phyloP scores from a whole-genome alignment of 1,140 invertebrate species.

The Pogonus chalceus region DNA sequence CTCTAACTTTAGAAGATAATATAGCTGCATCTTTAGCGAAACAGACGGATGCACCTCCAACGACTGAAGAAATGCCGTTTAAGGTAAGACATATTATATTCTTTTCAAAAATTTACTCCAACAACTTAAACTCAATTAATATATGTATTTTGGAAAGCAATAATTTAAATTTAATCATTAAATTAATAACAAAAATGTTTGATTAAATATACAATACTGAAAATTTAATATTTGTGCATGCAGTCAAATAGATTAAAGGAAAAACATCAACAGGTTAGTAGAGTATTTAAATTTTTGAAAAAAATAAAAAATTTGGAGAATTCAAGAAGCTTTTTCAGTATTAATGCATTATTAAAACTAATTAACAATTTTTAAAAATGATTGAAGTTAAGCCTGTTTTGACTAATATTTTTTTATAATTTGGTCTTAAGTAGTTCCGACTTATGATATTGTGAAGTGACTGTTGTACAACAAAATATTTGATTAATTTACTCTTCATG shows the following conservation, averaged over 20 bases:
- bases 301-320: neutral
- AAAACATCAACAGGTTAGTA: constrained; percentile 21
- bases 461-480: too few species aligned
- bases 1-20: constrained; percentile 36
- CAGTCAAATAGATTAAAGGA: constrained; percentile 23
- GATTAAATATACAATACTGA: too few species aligned
- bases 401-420: too few species aligned
- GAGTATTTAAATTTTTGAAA: neutral
- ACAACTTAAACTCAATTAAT: too few species aligned
- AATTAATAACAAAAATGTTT: too few species aligned
- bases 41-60: constrained; percentile 33
- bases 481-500: neutral
- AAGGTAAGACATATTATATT: too few species aligned
- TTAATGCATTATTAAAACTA: neutral
- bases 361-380: neutral
- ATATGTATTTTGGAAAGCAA: too few species aligned
- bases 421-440: too few species aligned
- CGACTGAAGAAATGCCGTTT: constrained; percentile 43
- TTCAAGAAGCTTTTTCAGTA: neutral
- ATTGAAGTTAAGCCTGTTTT: too few species aligned
- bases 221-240: constrained; percentile 6
- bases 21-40: constrained; percentile 36
- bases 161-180: too few species aligned
- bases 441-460: too few species aligned
- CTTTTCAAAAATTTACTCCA: too few species aligned